Evolutionary conservation across 1,140 invertebrate genomes (phyloP).

Genomic region (Neodiprion fabricii): DNA sequence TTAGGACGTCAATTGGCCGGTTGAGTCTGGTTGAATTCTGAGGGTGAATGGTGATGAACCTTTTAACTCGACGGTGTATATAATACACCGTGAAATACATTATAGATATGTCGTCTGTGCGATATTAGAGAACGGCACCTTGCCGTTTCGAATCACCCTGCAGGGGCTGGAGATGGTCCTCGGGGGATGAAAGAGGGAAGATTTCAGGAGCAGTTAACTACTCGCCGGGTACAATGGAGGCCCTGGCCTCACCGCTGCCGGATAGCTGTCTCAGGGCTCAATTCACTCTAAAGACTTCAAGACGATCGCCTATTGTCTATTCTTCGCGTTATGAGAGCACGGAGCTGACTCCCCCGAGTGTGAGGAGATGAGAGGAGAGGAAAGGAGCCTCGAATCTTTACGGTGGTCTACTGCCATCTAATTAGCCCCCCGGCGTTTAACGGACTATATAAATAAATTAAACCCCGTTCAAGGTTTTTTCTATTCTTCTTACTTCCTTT

Average conservation of each 20-base stretch:
- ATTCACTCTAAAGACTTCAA: constrained; percentile 1
- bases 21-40: too few species aligned
- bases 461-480: not conserved
- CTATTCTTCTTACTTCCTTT: not conserved
- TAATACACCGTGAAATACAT: too few species aligned
- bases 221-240: not conserved
- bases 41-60: too few species aligned
- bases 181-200: not conserved
- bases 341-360: not conserved
- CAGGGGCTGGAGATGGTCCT: not conserved
- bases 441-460: constrained; percentile 3
- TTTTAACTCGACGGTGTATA: too few species aligned
- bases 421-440: not conserved
- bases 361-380: not conserved
- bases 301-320: constrained; percentile 4
- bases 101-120: too few species aligned
- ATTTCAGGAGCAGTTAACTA: not conserved
- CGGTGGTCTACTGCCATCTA: not conserved
- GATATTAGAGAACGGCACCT: too few species aligned
- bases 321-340: not conserved
- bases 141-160: not conserved
- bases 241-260: not conserved
- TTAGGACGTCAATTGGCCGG: too few species aligned
- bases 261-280: not conserved
- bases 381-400: not conserved